Evolutionary conservation across 2,113 vertebrate species (phyloP), one percentile per base, ranked within the genome.

Genomic region (Pelobates fuscus): DNA sequence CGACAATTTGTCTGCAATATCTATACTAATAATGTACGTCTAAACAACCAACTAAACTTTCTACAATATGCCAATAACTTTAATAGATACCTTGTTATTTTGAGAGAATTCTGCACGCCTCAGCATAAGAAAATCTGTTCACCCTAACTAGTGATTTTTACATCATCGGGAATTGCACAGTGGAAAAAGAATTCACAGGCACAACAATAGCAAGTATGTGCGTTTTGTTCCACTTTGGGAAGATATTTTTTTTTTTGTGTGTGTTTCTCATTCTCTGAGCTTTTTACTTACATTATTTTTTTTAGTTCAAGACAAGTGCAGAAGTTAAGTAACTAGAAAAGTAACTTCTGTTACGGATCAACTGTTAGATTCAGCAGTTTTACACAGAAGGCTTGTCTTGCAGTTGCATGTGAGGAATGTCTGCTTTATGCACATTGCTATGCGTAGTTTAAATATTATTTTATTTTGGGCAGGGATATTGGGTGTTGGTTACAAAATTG

Each of bases 351-450:
- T 77, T 68, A 77, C 67, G 73, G 64, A 68, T 77, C 73, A 77
- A 29, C 64, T 68, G 21, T 63, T 49, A 61, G 46, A 77, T 77
- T 77, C 57, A 54, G 67, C 55, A 49, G 64, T 68, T 30, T 15
- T 68, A 64, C 55, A 61, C 23, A 68, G 55, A 77, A 29, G 65
- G 58, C 65, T 32, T 32, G 65, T 61, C 65, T 23, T 68, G n/a
- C 63, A 25, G n/a, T n/a, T 77, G 41, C 65, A 77, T 68, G 65
- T 44, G 61, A 77, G 65, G 64, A 68, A 67, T 67, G 72, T 24
- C 57, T 29, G 20, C 37, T 60, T 63, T 41, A 64, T n/a, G 24
- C 32, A 60, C 68, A 12, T 43, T 71, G 43, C 54, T 63, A 21
- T 74, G 62, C 71, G 24, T 29, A 65, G 61, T 74, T 74, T 57